Evolutionary conservation across 2,113 vertebrate genomes (phyloP).

Genomic region (Podiceps cristatus): DNA sequence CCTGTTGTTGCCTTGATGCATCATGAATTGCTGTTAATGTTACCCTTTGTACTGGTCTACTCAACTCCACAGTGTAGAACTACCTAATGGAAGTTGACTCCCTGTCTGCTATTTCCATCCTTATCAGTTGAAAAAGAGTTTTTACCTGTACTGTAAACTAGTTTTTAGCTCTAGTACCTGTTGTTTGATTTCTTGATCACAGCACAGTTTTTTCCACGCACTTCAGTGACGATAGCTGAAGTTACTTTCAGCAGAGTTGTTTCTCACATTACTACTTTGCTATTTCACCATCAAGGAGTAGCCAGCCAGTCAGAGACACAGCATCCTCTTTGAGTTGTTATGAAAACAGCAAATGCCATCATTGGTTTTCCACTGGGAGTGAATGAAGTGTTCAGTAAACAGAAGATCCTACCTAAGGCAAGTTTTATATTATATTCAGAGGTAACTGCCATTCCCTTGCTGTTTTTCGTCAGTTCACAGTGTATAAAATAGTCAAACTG

Average conservation of each 20-base stretch:
- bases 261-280: slow-evolving; percentile 3
- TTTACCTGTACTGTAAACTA: background rate
- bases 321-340: slow-evolving; percentile 43
- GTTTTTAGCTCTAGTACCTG: background rate
- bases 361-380: slow-evolving; percentile 61
- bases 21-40: background rate
- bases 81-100: background rate
- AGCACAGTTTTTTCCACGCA: background rate
- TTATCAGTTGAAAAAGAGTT: background rate
- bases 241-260: slow-evolving; percentile 44
- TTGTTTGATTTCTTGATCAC: background rate
- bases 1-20: background rate
- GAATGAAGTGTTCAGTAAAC: slow-evolving; percentile 11
- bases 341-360: slow-evolving; percentile 61
- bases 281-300: background rate
- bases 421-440: background rate
- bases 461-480: background rate
- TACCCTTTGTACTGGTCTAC: background rate
- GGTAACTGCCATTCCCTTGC: background rate
- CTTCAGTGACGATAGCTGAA: background rate
- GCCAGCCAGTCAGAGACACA: background rate
- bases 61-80: background rate
- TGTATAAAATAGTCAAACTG: background rate
- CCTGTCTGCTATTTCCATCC: background rate
- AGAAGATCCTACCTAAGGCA: background rate